phyloP scores from a whole-genome alignment of 2,797 vertebrate species.

The Crenichthys baileyi region DNA sequence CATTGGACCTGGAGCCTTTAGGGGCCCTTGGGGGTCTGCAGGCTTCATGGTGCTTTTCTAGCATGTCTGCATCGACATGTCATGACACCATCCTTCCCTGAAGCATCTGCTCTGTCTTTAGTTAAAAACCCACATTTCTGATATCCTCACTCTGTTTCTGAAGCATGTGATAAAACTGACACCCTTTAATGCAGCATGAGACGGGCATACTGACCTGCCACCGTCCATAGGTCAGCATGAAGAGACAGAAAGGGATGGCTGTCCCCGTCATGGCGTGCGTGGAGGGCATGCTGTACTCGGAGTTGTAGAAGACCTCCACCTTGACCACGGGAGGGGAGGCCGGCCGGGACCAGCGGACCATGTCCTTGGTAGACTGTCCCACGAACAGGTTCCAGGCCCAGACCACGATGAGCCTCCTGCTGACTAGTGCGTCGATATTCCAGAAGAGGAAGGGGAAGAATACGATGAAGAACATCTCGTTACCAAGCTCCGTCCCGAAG shows the following conservation, averaged over 20 bases:
- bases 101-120: not conserved
- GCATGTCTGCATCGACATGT: not conserved
- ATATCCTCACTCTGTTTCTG: not conserved
- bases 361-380: conserved; percentile 97
- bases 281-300: conserved; percentile 99
- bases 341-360: conserved; percentile 94
- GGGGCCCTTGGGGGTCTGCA: not conserved
- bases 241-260: conserved; percentile 90
- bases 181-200: not conserved
- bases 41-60: not conserved
- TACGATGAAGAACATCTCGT: conserved; percentile 98
- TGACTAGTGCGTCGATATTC: conserved; percentile 93
- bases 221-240: conserved; percentile 91
- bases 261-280: conserved; percentile 99
- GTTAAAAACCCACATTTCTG: not conserved
- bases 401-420: conserved; percentile 90
- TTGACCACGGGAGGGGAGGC: conserved; percentile 96
- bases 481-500: conserved; percentile 95
- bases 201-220: conserved; percentile 88
- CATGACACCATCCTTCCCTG: not conserved
- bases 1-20: not conserved
- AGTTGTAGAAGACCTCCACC: conserved; percentile 98
- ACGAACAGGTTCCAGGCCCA: conserved; percentile 98
- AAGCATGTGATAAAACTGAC: not conserved
- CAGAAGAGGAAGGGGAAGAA: conserved; percentile 97